phyloP scores from a whole-genome alignment of 2,113 vertebrate species.

The Rhodinocichla rosea region DNA sequence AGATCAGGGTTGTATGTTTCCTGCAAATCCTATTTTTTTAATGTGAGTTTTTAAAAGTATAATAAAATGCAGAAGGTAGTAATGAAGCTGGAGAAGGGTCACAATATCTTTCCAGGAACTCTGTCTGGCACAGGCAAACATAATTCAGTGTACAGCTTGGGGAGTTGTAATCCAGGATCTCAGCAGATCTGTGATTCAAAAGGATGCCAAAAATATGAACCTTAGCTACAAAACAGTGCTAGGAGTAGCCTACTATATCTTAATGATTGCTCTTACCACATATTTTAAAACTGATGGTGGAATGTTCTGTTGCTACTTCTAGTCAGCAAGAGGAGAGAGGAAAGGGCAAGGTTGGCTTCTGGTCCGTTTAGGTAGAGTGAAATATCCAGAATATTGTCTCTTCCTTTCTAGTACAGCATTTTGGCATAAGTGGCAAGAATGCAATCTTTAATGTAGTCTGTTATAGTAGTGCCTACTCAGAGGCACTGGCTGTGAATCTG shows the following conservation, averaged over 20 bases:
- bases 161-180: background rate
- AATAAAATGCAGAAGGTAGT: background rate
- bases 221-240: background rate
- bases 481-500: background rate
- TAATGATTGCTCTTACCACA: background rate
- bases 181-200: background rate
- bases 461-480: background rate
- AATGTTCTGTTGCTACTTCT: background rate
- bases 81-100: background rate
- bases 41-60: background rate
- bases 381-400: conserved; percentile 2
- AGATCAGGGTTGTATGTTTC: background rate
- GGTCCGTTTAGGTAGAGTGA: background rate
- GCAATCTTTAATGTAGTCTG: background rate
- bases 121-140: background rate
- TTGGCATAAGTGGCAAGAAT: background rate
- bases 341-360: background rate
- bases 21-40: background rate
- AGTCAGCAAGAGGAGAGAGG: background rate
- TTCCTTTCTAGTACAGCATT: background rate
- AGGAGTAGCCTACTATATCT: background rate
- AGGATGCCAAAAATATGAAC: background rate
- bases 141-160: background rate
- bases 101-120: background rate
- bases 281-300: background rate